A percentile compares a stretch with the other conserved stretches of the same genome.
Evolutionary conservation across 2,113 vertebrate species (phyloP).

Genomic region (Pygoscelis adeliae): DNA sequence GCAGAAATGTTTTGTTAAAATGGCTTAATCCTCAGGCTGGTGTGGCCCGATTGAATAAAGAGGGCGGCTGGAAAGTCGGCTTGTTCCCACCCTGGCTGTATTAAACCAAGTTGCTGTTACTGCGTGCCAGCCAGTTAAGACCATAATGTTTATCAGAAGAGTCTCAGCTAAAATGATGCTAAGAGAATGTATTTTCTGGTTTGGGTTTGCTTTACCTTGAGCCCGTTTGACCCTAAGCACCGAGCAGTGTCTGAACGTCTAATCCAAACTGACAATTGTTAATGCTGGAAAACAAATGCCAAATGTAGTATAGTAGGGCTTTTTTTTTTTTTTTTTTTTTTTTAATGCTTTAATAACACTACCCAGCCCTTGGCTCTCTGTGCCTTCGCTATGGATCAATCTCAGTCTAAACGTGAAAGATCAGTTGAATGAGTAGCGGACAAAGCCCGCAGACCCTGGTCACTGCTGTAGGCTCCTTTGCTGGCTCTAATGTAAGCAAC

Average conservation of each 20-base stretch:
- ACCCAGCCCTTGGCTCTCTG: not conserved
- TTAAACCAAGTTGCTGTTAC: not conserved
- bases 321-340: not conserved
- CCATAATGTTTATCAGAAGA: not conserved
- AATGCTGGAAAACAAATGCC: slow-evolving; percentile 20
- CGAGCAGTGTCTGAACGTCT: not conserved
- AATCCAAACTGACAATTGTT: not conserved
- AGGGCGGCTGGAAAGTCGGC: not conserved
- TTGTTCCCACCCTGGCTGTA: not conserved
- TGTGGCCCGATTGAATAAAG: not conserved
- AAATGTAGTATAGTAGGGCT: not conserved
- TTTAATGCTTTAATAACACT: not conserved
- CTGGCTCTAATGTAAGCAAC: not conserved
- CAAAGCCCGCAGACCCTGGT: not conserved
- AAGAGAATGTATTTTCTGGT: not conserved
- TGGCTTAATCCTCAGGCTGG: not conserved
- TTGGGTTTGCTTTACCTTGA: not conserved
- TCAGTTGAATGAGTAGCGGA: not conserved
- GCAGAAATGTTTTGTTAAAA: not conserved
- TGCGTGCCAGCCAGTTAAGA: not conserved
- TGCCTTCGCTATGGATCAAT: not conserved
- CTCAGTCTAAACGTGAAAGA: not conserved
- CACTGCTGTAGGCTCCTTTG: not conserved
- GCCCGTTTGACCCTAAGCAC: not conserved
- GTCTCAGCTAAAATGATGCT: not conserved